Base-by-base conservation (phyloP, 2,888 invertebrate genomes). In the Acronicta alni region DNA sequence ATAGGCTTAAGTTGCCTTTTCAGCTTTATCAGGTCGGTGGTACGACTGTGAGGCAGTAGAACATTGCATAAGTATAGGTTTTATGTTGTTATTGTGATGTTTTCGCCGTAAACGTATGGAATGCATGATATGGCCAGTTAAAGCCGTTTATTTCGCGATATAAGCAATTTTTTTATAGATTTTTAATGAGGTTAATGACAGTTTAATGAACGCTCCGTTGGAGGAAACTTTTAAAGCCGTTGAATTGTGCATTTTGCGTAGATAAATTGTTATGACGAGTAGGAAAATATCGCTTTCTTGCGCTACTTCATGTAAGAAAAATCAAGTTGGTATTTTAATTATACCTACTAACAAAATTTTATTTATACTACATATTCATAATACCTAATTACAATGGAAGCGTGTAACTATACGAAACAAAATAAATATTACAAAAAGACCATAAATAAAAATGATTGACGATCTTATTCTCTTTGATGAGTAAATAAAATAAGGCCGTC, bases 1-100 rank as follows among this genome's bases (percentile, higher is more conserved):
- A 92, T 92, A 92, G 91, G 93, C 92, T 90, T 90, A 90, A 93
- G 90, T 91, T 92, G 93, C 92, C 94, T 94, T 94, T 94, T 94
- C 94, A 93, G 94, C 93, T 94, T 94, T 94, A 94, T 94, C 94
- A 93, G 93, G 94, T 91, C 89, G 90, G 87, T 85, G 86, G 92
- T 92, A 89, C 89, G 91, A 85, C 90, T 89, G 94, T 93, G 92
- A 88, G 93, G 91, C 91, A 92, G 89, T 93, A 88, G 93, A 91
- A 89, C 93, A 93, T 92, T 92, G 93, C 93, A 93, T 94, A 92
- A 92, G 91, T 93, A 93, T 93, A 90, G 91, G 86, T 91, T 94
- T 93, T 91, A 93, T 92, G 92, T 90, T 93, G 91, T 93, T 94
- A 93, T 93, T 93, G 92, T 93, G 88, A 93, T 92, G 90, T 93